These are phyloP conservation scores for Charina bottae DNA, from an alignment of 2,113 vertebrate species.

Conservation along the genomic window DNA sequence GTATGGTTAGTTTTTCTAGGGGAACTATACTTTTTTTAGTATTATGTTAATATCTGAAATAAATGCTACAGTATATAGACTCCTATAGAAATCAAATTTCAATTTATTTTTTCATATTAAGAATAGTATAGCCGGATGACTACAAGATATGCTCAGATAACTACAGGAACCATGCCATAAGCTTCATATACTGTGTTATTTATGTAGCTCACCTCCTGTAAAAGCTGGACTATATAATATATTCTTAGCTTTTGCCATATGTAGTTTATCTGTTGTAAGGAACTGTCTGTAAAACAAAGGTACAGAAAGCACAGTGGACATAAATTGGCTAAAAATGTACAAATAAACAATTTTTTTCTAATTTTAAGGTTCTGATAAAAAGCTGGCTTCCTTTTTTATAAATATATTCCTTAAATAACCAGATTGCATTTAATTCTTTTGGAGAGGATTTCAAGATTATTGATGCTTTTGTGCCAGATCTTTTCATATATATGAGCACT, in stretches of 20 bases:
- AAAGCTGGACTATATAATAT: background rate
- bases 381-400: background rate
- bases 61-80: conserved; percentile 12
- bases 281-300: background rate
- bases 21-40: conserved; percentile 38
- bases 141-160: background rate
- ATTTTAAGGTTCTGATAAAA: background rate
- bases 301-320: background rate
- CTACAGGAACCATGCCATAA: background rate
- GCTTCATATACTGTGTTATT: background rate
- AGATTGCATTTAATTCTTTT: background rate
- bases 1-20: background rate
- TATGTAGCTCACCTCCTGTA: background rate
- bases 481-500: background rate
- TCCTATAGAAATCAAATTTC: background rate
- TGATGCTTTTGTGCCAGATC: background rate
- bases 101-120: background rate
- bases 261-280: background rate
- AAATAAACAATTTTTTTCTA: background rate
- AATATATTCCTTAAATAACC: background rate
- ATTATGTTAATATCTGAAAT: conserved; percentile 49
- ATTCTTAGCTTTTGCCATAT: background rate
- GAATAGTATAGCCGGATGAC: background rate
- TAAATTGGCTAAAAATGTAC: background rate
- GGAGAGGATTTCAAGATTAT: background rate